These are phyloP conservation scores for Calidris pugnax DNA, from an alignment of 2,113 vertebrate genomes.

Conservation along the genomic window DNA sequence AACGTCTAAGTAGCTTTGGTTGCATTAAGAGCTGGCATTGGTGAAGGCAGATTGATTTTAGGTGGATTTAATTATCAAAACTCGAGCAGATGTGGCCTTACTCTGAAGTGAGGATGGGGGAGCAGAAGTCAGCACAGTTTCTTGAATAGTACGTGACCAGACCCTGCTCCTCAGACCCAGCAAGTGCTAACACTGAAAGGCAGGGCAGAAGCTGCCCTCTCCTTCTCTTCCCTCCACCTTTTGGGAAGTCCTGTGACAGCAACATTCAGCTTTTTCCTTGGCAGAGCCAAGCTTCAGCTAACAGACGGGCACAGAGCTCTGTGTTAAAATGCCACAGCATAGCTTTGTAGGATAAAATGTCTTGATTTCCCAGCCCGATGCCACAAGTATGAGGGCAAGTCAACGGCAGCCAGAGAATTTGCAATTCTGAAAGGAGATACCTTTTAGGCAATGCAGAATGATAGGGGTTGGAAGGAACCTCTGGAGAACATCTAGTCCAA, in stretches of 20 bases:
- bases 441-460: not conserved
- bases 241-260: not conserved
- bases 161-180: not conserved
- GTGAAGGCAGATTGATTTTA: not conserved
- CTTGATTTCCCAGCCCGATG: not conserved
- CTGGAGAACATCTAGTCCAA: no score
- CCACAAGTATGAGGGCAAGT: slow-evolving; percentile 1
- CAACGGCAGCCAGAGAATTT: not conserved
- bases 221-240: not conserved
- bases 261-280: not conserved
- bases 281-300: not conserved
- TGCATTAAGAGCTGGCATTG: not conserved
- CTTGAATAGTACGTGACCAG: not conserved
- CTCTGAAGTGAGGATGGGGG: not conserved
- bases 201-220: not conserved
- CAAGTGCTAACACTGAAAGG: not conserved
- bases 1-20: not conserved
- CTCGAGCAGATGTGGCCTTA: not conserved
- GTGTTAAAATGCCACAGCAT: not conserved
- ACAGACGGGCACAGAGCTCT: not conserved
- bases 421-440: slow-evolving; percentile 19
- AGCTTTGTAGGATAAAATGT: not conserved
- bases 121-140: not conserved
- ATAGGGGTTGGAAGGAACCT: no score
- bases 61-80: not conserved